These are phyloP conservation scores for Varroa destructor DNA, from an alignment of 1,140 invertebrate genomes.

Conservation along the genomic window DNA sequence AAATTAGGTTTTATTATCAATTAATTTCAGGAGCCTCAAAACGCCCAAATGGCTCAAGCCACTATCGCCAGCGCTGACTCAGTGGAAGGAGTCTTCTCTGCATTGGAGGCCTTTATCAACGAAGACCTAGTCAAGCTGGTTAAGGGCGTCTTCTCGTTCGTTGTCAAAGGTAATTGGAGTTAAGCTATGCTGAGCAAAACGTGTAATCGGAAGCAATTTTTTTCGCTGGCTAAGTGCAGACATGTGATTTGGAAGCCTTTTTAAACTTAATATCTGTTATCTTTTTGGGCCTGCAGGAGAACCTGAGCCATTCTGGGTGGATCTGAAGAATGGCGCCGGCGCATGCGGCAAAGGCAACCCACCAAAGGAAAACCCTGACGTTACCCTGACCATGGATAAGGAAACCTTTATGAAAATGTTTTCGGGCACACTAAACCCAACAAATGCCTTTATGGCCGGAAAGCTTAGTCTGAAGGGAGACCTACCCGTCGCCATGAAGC, in stretches of 20 bases:
- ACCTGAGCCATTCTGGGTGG: slow-evolving; percentile 63
- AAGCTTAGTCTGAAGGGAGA: slow-evolving; percentile 89
- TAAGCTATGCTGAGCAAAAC: too few species aligned
- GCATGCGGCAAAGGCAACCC: slow-evolving; percentile 61
- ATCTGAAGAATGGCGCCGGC: slow-evolving; percentile 74
- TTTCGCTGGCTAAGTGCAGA: too few species aligned
- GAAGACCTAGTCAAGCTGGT: slow-evolving; percentile 64
- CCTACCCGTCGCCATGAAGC: slow-evolving; percentile 82
- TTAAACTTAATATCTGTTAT: too few species aligned
- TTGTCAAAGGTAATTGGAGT: slow-evolving; percentile 55
- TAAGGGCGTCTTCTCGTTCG: slow-evolving; percentile 72
- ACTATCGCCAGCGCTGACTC: slow-evolving; percentile 1
- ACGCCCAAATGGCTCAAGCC: slow-evolving; percentile 8
- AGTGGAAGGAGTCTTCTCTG: slow-evolving; percentile 53
- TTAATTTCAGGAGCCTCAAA: slow-evolving; percentile 9
- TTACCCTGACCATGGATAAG: slow-evolving; percentile 66
- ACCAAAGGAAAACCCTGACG: slow-evolving; percentile 52
- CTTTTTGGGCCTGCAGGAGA: background rate
- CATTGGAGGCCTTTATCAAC: slow-evolving; percentile 53
- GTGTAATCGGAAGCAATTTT: too few species aligned
- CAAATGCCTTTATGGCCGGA: slow-evolving; percentile 85
- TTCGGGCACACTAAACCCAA: slow-evolving; percentile 54
- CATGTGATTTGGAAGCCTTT: too few species aligned
- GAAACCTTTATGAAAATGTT: slow-evolving; percentile 49
- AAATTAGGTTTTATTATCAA: background rate